Conservation (phyloP, 2,888 invertebrate genomes). For the Plagiodera versicolora region DNA sequence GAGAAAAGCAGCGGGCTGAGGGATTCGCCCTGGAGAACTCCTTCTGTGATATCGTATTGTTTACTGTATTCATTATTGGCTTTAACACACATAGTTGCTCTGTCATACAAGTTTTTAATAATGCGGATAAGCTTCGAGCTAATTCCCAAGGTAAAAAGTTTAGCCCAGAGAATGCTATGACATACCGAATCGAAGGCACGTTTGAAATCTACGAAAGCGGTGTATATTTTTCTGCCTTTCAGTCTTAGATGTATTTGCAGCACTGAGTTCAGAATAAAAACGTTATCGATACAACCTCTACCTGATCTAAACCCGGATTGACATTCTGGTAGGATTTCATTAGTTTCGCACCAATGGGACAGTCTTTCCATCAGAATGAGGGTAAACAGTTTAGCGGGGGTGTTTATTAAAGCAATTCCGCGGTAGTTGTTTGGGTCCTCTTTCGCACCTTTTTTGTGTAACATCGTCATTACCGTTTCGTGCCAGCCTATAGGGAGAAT, state of each 20-base stretch:
- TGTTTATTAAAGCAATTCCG: conserved; percentile 5
- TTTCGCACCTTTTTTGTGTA: not conserved
- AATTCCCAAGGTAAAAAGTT: not conserved
- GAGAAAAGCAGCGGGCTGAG: conserved; percentile 8
- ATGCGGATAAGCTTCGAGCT: not conserved
- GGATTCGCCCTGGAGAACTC: conserved; percentile 3
- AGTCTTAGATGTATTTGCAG: not conserved
- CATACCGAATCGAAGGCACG: not conserved
- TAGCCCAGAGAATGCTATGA: not conserved
- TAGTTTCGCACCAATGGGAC: not conserved
- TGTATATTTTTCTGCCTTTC: not conserved
- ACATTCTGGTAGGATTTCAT: not conserved
- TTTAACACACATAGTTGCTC: conserved; percentile 3
- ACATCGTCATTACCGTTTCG: not conserved
- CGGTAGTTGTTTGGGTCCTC: conserved; percentile 7
- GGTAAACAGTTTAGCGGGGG: conserved; percentile 5
- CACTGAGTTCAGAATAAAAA: not conserved
- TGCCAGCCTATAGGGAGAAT: conserved; percentile 1
- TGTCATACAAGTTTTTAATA: not conserved
- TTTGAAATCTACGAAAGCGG: not conserved
- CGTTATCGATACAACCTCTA: not conserved
- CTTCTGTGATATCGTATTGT: not conserved
- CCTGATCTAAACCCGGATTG: not conserved
- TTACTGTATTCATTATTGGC: not conserved
- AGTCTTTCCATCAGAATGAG: not conserved